Conservation (phyloP, 2,113 vertebrate species). For the Gadus chalcogrammus region DNA sequence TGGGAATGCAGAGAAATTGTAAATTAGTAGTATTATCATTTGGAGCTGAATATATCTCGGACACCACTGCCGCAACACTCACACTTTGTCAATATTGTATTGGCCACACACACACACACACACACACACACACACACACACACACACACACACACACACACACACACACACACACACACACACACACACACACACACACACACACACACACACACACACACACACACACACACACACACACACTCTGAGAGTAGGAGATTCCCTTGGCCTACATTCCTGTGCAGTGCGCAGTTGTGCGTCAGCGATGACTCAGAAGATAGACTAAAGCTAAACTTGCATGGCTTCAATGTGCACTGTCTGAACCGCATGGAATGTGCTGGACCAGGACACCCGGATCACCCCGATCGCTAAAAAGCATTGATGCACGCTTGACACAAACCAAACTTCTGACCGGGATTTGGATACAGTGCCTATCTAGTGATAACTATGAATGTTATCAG, state of each 20-base stretch:
- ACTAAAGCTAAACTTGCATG: slow-evolving; percentile 16
- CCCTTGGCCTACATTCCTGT: slow-evolving; percentile 69
- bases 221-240: too few species aligned
- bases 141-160: not conserved
- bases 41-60: too few species aligned
- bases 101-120: too few species aligned
- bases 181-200: not conserved
- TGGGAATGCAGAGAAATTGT: too few species aligned
- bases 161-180: slow-evolving; percentile 16
- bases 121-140: not conserved
- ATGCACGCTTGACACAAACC: not conserved
- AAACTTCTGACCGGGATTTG: too few species aligned
- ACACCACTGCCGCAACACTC: too few species aligned
- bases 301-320: slow-evolving; percentile 64
- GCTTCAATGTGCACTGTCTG: slow-evolving; percentile 47
- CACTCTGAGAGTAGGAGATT: slow-evolving; percentile 64
- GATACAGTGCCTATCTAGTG: not conserved
- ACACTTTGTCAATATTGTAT: too few species aligned
- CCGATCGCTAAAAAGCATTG: slow-evolving; percentile 21
- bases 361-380: slow-evolving; percentile 53
- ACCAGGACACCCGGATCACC: slow-evolving; percentile 37
- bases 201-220: not conserved
- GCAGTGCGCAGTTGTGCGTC: slow-evolving; percentile 62
- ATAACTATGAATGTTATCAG: not conserved
- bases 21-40: too few species aligned